Conservation (phyloP, 2,113 vertebrate species). For the Cygnus buccinator region DNA sequence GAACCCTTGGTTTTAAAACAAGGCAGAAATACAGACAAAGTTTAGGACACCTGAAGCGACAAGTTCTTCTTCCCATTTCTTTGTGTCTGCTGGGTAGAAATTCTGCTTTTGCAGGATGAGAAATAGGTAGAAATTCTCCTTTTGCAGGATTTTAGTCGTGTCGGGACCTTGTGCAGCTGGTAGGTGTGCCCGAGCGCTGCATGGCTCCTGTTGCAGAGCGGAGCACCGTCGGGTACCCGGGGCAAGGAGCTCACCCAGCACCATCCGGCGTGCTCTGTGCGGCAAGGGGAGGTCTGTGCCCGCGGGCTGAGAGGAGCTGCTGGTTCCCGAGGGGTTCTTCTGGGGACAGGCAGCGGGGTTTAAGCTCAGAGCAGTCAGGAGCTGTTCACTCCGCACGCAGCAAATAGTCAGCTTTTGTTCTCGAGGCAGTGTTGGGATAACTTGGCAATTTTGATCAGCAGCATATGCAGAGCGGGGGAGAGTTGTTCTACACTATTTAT, state of each 20-base stretch:
- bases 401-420: slow-evolving; percentile 57
- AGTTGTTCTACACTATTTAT: neutral
- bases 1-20: neutral
- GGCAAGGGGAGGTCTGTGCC: neutral
- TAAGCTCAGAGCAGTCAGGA: neutral
- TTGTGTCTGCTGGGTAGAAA: neutral
- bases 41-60: neutral
- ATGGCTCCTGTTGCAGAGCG: neutral
- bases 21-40: neutral
- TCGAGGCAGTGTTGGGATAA: neutral
- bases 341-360: neutral
- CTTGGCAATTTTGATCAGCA: slow-evolving; percentile 48
- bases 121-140: neutral
- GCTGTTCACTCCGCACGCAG: neutral
- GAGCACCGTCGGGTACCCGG: fast-evolving
- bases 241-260: neutral
- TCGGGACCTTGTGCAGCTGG: neutral
- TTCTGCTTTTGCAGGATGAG: neutral
- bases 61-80: neutral
- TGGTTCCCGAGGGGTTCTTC: neutral
- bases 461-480: slow-evolving; percentile 10
- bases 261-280: neutral
- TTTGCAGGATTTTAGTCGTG: neutral
- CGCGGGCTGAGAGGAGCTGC: neutral
- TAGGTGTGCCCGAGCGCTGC: neutral